Evolutionary conservation across 1,140 invertebrate genomes (phyloP), one percentile per base, ranked within the genome.

Genomic region (Lepidurus arcticus): DNA sequence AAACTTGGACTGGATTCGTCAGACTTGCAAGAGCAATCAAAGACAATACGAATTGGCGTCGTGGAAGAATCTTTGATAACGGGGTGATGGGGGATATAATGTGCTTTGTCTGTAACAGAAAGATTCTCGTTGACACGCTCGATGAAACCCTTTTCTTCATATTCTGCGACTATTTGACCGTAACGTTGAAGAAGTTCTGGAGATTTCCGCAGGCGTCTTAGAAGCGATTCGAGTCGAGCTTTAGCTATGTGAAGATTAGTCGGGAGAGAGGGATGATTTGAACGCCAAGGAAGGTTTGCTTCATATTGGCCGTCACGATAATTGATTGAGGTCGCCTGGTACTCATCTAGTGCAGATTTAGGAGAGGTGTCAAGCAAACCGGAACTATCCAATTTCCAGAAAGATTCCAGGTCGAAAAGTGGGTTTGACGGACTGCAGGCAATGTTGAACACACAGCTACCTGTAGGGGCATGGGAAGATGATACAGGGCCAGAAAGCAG

Each of bases 111-210:
- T 21, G n/a, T 76, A 76, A 10, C 24, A 16, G 44, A 65, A 0
- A n/a, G 77, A 73, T 7, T 10, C 3, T 65, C 5, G 26, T 53
- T 42, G 21, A 78, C 53, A 42, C 73, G 24, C 21, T 78, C 77
- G 65, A 78, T 78, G n/a, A 78, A 44, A 76, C 75, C 16, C 42
- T 3, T 75, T 44, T 9, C 42, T 76, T 76, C 42, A 76, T 76
- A 44, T 76, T 76, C 43, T 11, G 24, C 42, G 42, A 78, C 73
- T n/a, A 78, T 78, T 16, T 78, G 16, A 73, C 65, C 21, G 53
- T 78, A 78, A n/a, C 53, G 16, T 44, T 44, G 34, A 24, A 78
- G 53, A 21, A 74, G 53, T 13, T 16, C 44, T 9, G 44, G 16
- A 42, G 44, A 3, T 24, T 78, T 73, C 53, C 73, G 53, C 43